phyloP scores from a whole-genome alignment of 2,113 vertebrate genomes.

The Aspidoscelis tigris region DNA sequence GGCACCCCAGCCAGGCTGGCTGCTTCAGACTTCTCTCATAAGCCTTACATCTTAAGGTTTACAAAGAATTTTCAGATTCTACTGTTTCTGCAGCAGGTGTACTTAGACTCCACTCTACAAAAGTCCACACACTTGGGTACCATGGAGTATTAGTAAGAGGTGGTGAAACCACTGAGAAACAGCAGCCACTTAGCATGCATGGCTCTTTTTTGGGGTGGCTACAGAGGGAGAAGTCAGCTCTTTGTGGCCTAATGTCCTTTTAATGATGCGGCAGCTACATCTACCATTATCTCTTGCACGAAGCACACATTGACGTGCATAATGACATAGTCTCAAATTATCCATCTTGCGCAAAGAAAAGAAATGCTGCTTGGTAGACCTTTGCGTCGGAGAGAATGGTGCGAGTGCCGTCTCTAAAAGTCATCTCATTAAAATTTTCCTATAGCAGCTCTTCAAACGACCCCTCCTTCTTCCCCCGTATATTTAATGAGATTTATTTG shows the following conservation, averaged over 20 bases:
- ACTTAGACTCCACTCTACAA: not conserved
- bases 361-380: slow-evolving; percentile 29
- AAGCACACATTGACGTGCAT: slow-evolving; percentile 16
- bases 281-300: slow-evolving; percentile 40
- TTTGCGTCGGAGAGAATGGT: slow-evolving; percentile 28
- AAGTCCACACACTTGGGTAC: not conserved
- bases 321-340: slow-evolving; percentile 43
- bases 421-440: slow-evolving; percentile 47
- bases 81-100: not conserved
- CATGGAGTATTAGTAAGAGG: not conserved
- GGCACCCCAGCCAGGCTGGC: not conserved
- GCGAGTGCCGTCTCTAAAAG: slow-evolving; percentile 31
- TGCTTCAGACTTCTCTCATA: not conserved
- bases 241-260: slow-evolving; percentile 32
- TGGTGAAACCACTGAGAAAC: not conserved
- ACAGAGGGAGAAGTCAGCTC: not conserved
- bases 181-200: not conserved
- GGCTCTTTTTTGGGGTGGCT: not conserved
- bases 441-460: slow-evolving; percentile 34
- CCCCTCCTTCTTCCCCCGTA: slow-evolving; percentile 31
- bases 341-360: slow-evolving; percentile 46
- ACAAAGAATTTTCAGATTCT: not conserved
- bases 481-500: slow-evolving; percentile 50
- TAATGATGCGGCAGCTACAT: slow-evolving; percentile 36
- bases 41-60: not conserved